Evolutionary conservation across 2,113 vertebrate genomes (phyloP).

Genomic region (Neoarius graeffei): DNA sequence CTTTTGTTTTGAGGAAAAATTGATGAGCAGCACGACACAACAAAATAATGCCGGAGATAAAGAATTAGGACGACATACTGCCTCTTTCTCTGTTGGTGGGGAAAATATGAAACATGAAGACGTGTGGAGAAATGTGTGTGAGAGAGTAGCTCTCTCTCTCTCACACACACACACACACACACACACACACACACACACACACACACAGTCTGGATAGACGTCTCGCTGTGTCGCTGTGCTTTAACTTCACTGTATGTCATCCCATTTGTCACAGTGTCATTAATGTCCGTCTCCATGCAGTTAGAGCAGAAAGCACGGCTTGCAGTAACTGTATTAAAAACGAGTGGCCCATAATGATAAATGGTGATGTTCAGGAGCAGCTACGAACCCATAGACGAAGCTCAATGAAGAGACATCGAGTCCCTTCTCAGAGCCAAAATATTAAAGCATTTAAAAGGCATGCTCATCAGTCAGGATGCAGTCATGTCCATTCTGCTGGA

Average conservation of each 20-base stretch:
- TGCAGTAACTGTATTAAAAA: conserved; percentile 25
- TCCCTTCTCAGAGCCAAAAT: conserved; percentile 62
- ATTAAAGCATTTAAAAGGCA: conserved; percentile 61
- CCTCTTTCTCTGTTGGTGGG: conserved; percentile 7
- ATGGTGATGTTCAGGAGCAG: conserved; percentile 8
- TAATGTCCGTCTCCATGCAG: conserved; percentile 53
- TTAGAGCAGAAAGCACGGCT: conserved; percentile 50
- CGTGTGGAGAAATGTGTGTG: background rate
- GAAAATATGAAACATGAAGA: background rate
- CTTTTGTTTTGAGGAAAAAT: conserved; percentile 25
- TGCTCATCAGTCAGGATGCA: conserved; percentile 65
- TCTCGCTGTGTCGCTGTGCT: background rate
- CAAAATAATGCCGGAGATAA: conserved; percentile 16
- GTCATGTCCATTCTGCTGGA: conserved; percentile 57
- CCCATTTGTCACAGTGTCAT: conserved; percentile 54
- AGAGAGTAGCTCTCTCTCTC: conserved; percentile 8
- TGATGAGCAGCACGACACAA: conserved; percentile 18
- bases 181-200: background rate
- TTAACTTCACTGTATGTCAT: background rate
- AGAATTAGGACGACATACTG: background rate
- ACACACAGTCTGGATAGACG: background rate
- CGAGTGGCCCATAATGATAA: background rate
- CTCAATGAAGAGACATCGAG: conserved; percentile 46
- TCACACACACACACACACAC: background rate
- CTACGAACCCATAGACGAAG: background rate